phyloP scores from a whole-genome alignment of 2,797 vertebrate genomes.

The Bryconaethiops microstoma region DNA sequence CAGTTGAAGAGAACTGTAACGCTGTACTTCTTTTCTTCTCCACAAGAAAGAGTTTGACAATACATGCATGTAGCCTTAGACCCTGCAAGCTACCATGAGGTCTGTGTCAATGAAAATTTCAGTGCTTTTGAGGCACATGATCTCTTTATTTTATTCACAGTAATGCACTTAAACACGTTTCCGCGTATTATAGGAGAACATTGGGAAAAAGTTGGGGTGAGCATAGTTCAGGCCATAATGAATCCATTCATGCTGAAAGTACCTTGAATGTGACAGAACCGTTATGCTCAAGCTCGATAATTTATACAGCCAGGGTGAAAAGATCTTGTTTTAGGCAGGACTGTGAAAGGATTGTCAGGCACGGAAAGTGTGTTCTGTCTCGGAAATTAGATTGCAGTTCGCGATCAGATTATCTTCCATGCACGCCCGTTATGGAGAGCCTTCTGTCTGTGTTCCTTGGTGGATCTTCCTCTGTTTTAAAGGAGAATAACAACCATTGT shows the following conservation, averaged over 20 bases:
- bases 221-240: constrained; percentile 47
- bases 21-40: constrained; percentile 26
- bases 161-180: constrained; percentile 41
- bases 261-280: constrained; percentile 47
- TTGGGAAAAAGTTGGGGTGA: constrained; percentile 25
- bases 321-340: constrained; percentile 44
- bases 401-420: constrained; percentile 13
- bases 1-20: constrained; percentile 17
- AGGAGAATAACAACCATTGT: not conserved
- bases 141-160: constrained; percentile 24
- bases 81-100: constrained; percentile 3
- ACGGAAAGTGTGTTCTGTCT: constrained; percentile 24
- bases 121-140: constrained; percentile 43
- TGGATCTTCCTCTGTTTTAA: not conserved
- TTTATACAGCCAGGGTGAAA: constrained; percentile 45
- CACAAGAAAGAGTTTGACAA: constrained; percentile 29
- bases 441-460: not conserved
- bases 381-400: constrained; percentile 22
- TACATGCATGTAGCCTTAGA: constrained; percentile 20
- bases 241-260: constrained; percentile 49
- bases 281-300: constrained; percentile 50
- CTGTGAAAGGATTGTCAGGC: constrained; percentile 43
- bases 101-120: constrained; percentile 43
- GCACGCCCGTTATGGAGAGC: constrained; percentile 3
- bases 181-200: constrained; percentile 32